Percentiles rank a stretch among this genome's conserved stretches.
Evolutionary conservation across 2,797 vertebrate species (phyloP).

Genomic region (Adrianichthys oophorus): DNA sequence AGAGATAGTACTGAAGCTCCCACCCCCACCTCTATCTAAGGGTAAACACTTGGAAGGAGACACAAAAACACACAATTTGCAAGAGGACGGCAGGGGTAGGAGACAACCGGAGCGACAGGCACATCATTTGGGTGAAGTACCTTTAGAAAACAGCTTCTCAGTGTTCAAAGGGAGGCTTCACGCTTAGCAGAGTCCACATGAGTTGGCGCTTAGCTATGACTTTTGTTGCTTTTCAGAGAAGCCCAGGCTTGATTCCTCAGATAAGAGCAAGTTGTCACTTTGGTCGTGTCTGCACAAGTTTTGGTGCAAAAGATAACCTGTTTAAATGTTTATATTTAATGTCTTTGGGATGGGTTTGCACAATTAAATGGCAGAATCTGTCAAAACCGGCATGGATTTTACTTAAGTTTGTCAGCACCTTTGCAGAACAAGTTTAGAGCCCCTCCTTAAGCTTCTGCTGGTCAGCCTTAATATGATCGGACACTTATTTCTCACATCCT

Average conservation of each 20-base stretch:
- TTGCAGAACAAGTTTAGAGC: no score
- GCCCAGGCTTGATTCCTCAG: not conserved
- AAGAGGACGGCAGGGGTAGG: slow-evolving; percentile 20
- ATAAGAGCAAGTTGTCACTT: no score
- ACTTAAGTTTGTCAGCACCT: no score
- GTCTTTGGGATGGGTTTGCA: no score
- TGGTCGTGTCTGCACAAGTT: no score
- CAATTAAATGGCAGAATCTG: no score
- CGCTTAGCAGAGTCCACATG: slow-evolving; percentile 11
- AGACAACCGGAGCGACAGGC: slow-evolving; percentile 34
- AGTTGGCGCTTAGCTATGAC: slow-evolving; percentile 7
- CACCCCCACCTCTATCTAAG: slow-evolving; percentile 35
- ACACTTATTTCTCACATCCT: no score
- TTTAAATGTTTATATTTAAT: no score
- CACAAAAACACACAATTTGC: slow-evolving; percentile 53
- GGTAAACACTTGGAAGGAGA: slow-evolving; percentile 61
- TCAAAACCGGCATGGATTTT: no score
- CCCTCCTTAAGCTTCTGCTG: no score
- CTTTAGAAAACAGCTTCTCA: slow-evolving; percentile 29
- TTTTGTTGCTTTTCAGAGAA: slow-evolving; percentile 25
- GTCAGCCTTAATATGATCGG: no score
- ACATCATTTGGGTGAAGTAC: slow-evolving; percentile 58
- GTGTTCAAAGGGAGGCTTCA: slow-evolving; percentile 20
- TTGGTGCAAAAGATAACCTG: no score
- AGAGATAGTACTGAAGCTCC: slow-evolving; percentile 57